phyloP scores from a whole-genome alignment of 2,113 vertebrate genomes.

The Sebastes fasciatus region DNA sequence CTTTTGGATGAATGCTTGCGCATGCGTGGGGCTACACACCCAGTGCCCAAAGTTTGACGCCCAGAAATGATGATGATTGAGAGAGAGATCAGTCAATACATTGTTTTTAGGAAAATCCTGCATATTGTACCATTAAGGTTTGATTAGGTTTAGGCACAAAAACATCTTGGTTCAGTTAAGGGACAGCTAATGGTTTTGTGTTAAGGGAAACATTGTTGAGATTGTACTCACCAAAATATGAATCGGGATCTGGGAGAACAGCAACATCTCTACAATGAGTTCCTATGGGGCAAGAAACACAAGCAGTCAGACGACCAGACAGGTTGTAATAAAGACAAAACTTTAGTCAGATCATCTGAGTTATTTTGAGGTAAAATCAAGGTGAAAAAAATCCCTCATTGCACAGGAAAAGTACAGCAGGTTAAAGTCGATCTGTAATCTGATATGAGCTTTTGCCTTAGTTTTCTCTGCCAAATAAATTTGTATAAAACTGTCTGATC shows the following conservation, averaged over 20 bases:
- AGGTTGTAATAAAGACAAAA: too few relatives aligned
- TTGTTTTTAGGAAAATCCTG: background rate
- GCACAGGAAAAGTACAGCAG: background rate
- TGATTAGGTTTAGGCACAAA: background rate
- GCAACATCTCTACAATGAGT: background rate
- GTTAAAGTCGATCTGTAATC: background rate
- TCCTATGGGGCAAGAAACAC: too few relatives aligned
- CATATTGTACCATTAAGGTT: background rate
- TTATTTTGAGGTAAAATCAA: too few relatives aligned
- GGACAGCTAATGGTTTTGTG: background rate
- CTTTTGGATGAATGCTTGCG: background rate
- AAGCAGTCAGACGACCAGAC: too few relatives aligned
- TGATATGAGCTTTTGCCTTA: background rate
- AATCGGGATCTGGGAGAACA: background rate
- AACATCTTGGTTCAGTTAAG: background rate
- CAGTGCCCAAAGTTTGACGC: too few relatives aligned
- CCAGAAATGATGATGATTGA: background rate
- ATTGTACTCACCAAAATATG: background rate
- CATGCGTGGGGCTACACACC: background rate
- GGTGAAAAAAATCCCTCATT: too few relatives aligned
- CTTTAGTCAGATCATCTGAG: too few relatives aligned
- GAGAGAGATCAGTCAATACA: background rate
- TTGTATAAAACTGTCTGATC: conserved; percentile 6
- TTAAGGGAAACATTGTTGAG: background rate
- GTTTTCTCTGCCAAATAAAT: background rate